phyloP scores from a whole-genome alignment of 2,113 vertebrate species.

The Perca fluviatilis region DNA sequence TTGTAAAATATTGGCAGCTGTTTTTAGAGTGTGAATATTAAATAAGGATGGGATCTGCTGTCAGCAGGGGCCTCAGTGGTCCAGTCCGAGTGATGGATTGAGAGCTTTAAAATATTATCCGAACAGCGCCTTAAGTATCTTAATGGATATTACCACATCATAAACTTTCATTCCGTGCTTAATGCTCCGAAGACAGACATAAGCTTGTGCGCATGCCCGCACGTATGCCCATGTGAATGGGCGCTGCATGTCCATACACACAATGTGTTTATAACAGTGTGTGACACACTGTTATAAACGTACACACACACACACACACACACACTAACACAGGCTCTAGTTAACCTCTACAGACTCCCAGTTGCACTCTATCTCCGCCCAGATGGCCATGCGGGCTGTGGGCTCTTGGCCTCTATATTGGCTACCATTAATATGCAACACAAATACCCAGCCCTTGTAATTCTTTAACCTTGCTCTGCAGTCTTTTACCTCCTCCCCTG shows the following conservation, averaged over 20 bases:
- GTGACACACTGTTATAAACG: neutral
- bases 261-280: too few relatives aligned
- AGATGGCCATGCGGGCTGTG: constrained; percentile 55
- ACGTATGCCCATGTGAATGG: constrained; percentile 12
- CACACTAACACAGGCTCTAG: neutral
- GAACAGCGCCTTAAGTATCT: constrained; percentile 53
- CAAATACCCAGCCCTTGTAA: constrained; percentile 56
- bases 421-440: constrained; percentile 56
- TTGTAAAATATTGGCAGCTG: constrained; percentile 59
- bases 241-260: neutral
- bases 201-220: constrained; percentile 42
- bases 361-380: constrained; percentile 48
- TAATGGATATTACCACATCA: constrained; percentile 63
- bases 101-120: constrained; percentile 64
- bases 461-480: constrained; percentile 54
- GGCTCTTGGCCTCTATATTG: constrained; percentile 41
- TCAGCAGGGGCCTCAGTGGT: constrained; percentile 24
- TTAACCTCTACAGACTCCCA: constrained; percentile 63
- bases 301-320: neutral
- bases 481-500: constrained; percentile 52
- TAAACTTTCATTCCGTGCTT: constrained; percentile 66
- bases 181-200: constrained; percentile 46
- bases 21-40: constrained; percentile 36
- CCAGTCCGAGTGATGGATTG: constrained; percentile 36
- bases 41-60: constrained; percentile 41